Base-by-base conservation (phyloP, 2,113 vertebrate species). In the Vireo altiloquus region DNA sequence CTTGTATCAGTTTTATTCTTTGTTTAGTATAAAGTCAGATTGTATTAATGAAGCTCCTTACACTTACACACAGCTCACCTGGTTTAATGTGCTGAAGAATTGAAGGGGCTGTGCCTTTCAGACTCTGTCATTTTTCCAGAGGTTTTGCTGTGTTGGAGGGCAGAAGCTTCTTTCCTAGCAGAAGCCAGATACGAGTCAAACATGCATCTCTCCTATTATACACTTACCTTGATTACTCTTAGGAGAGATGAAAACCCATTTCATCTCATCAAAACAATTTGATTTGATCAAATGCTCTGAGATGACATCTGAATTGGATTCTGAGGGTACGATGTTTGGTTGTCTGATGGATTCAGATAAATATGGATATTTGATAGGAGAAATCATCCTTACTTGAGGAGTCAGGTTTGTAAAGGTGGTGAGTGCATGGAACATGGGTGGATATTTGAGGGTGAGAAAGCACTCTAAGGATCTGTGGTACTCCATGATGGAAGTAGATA, bases 251-350 rank as follows among this genome's bases (percentile, higher is more conserved):
- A 70, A 91, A 85, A 56, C 5, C 12, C 7, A 20, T 72, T 91
- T 78, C 3, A 50, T 84, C 44, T 40, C 21, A 35, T 64, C 44
- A 89, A 49, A 79, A 69, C 21, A 39, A 39, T 39, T 59, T 82
- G 4, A 3, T 57, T 78, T 69, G 77, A 40, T 79, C 35, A 76
- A 80, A 63, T 35, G 4, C 16, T 22, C 24, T 82, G 54, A 68
- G 33, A 11, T 82, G 28, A 24, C 13, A 17, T 17, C 15, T 92
- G 46, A 71, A 68, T 68, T 0, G 3, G 14, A 31, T 60, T 66
- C 27, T 0, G 0, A 56, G 37, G 23, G 35, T 30, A 6, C 0
- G 0, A 11, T 75, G 6, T 50, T 92, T 92, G 44, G 11, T 82
- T 30, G 6, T 65, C 47, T 52, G 21, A 56, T 54, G 18, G 10